Conservation (phyloP, 2,113 vertebrate genomes). For the Callochromis pleurospilus region DNA sequence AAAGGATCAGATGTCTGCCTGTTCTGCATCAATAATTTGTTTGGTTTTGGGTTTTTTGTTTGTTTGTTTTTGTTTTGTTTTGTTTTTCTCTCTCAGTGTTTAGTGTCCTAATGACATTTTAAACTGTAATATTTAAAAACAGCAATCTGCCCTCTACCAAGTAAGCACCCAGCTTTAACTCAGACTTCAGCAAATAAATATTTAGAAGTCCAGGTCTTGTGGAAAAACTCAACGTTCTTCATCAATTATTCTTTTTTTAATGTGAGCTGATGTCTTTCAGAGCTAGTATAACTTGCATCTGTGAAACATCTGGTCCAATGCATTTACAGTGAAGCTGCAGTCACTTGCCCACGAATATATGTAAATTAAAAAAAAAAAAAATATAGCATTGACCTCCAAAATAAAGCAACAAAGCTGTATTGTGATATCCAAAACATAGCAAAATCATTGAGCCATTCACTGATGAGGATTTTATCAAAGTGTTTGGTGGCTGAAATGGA, state of each 20-base stretch:
- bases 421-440: not conserved
- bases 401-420: not conserved
- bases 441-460: not conserved
- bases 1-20: not conserved
- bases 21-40: not conserved
- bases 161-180: not conserved
- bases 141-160: not conserved
- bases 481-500: not conserved
- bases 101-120: not conserved
- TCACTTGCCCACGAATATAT: not conserved
- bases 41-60: not conserved
- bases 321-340: not conserved
- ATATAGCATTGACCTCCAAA: not conserved
- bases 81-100: not conserved
- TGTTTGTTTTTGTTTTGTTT: not conserved
- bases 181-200: not conserved
- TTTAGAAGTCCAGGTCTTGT: not conserved
- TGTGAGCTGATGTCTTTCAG: not conserved
- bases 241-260: not conserved
- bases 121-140: not conserved
- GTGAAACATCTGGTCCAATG: not conserved
- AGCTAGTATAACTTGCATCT: not conserved
- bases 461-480: not conserved
- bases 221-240: not conserved
- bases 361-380: rapidly evolving